phyloP scores from a whole-genome alignment of 2,888 invertebrate species.

The Oscheius myriophilus region DNA sequence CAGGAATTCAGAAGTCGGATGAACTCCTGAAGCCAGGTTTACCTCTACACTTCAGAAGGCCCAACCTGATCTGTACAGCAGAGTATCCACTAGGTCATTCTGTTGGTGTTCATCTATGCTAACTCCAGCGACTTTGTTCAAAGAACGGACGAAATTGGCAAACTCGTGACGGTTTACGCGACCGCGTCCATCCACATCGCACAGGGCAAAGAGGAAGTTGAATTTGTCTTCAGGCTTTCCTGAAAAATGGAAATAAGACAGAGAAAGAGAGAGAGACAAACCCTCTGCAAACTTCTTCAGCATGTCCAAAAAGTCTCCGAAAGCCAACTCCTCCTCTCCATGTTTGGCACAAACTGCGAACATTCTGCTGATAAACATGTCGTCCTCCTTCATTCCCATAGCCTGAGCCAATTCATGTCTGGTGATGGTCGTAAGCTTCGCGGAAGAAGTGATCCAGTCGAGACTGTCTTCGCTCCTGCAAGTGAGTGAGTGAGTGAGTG shows the following conservation, averaged over 20 bases:
- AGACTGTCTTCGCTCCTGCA: constrained; percentile 80
- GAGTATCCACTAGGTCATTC: constrained; percentile 46
- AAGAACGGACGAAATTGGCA: constrained; percentile 83
- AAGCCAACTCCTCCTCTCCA: constrained; percentile 83
- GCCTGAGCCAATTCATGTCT: constrained; percentile 89
- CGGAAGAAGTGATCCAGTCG: constrained; percentile 92
- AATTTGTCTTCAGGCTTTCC: constrained; percentile 72
- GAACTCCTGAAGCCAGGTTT: constrained; percentile 43
- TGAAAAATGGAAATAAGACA: background rate
- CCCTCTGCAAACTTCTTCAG: constrained; percentile 60
- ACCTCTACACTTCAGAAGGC: background rate
- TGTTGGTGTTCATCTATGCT: constrained; percentile 55
- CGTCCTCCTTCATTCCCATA: constrained; percentile 91
- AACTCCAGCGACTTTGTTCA: constrained; percentile 67
- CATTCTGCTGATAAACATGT: constrained; percentile 94
- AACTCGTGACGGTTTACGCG: constrained; percentile 92
- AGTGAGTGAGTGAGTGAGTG: no score
- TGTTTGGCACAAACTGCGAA: constrained; percentile 89
- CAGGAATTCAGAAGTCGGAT: constrained; percentile 48
- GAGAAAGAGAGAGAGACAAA: constrained; percentile 21
- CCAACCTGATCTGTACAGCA: constrained; percentile 42
- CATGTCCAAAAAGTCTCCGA: constrained; percentile 89
- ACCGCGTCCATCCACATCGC: constrained; percentile 91
- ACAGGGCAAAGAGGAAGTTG: constrained; percentile 95
- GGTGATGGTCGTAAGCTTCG: constrained; percentile 56